Evolutionary conservation across 2,113 vertebrate species (phyloP), one percentile per base, ranked within the genome.

Genomic region (Colinus virginianus): DNA sequence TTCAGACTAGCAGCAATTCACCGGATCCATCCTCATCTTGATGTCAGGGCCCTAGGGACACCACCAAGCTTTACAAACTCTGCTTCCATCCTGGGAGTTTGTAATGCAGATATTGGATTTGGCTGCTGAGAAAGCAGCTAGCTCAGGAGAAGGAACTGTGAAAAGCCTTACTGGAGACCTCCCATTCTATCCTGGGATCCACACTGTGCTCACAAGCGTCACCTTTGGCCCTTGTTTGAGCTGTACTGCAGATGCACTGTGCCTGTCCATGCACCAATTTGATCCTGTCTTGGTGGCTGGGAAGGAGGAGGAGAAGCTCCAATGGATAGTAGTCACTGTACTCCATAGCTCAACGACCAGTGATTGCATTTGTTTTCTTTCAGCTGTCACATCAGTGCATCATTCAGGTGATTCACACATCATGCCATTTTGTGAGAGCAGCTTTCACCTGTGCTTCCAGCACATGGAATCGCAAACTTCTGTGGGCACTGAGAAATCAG

Each of bases 391-490:
- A 25, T 36, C 40, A 62, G 20, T 30, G 36, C 36, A 25, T 49
- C 18, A 2, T 23, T 46, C 42, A 34, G 45, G 30, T 40, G 62
- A 45, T 45, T 69, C 36, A 5, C 21, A 45, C 18, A 76, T 42
- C 75, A 45, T 49, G 53, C 30, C 40, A 4, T 32, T 71, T 51
- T 71, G 45, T 36, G 64, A 34, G 45, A 87, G 51, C 13, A 7
- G 23, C 40, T 78, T 28, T 26, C 26, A 58, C 28, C 45, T 48
- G 0, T 10, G 34, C 48, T 77, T 21, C 59, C 66, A 64, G 25
- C 28, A 5, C 0, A 0, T 7, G 58, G 43, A 58, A 25, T 34
- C 7, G 0, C 18, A 30, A 79, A 15, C 17, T 36, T 26, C 48
- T 16, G 12, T 0, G 18, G 40, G 5, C 63, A 56, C 43, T 0